phyloP scores from a whole-genome alignment of 2,113 vertebrate species.

The Gambusia holbrooki region DNA sequence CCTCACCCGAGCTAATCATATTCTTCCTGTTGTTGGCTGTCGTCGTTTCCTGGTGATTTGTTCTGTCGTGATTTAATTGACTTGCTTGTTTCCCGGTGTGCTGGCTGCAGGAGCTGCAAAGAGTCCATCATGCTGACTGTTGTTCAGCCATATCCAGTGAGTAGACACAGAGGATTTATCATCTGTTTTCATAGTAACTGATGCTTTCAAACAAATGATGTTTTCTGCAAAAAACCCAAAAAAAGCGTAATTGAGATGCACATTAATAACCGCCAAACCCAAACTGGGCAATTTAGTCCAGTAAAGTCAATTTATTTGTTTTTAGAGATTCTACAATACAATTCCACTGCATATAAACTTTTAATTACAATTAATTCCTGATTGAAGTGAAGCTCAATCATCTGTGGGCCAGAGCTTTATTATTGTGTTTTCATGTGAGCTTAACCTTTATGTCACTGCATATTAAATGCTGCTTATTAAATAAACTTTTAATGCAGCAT shows the following conservation, averaged over 20 bases:
- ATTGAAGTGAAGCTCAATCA: neutral
- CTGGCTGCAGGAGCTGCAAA: conserved; percentile 92
- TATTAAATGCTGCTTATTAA: neutral
- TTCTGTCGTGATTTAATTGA: conserved; percentile 16
- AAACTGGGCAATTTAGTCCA: no score
- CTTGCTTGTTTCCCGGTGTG: conserved; percentile 31
- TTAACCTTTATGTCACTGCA: neutral
- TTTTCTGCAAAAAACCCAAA: neutral
- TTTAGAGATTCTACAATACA: no score
- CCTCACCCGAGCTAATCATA: conserved; percentile 33
- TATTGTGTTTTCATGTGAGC: neutral
- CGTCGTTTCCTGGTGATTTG: neutral
- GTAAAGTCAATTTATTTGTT: no score
- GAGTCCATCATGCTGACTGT: conserved; percentile 96
- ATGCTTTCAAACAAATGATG: neutral
- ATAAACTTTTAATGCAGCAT: neutral
- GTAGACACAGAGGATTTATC: conserved; percentile 52
- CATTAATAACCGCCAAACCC: neutral
- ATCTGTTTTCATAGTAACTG: neutral
- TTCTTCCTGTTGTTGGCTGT: conserved; percentile 4
- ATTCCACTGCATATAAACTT: no score
- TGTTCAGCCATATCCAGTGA: conserved; percentile 95
- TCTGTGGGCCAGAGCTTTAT: neutral
- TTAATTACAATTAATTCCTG: neutral
- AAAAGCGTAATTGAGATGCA: neutral